A percentile compares a stretch with the other conserved stretches of the same genome.
These are phyloP conservation scores for Microctonus aethiopoides DNA, from an alignment of 2,888 invertebrate species.

Conservation along the genomic window DNA sequence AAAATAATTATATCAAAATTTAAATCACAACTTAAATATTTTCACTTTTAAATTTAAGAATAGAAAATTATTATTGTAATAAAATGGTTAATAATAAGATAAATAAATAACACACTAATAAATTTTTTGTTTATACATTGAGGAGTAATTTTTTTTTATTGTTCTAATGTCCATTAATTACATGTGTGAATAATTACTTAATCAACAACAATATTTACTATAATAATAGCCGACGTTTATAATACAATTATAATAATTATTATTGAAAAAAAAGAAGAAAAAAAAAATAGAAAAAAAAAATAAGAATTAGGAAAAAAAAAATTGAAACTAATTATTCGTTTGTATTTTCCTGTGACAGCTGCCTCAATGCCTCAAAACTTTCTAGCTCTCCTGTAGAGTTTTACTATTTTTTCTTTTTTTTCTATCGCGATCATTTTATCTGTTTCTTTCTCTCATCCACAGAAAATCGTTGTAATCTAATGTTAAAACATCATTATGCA, in stretches of 20 bases:
- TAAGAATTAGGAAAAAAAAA: neutral
- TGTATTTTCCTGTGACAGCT: constrained; percentile 64
- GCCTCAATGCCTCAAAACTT: constrained; percentile 65
- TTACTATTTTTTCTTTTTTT: constrained; percentile 39
- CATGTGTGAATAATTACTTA: constrained; percentile 60
- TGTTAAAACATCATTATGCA: neutral
- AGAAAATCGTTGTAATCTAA: neutral
- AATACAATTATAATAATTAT: constrained; percentile 64
- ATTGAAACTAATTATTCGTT: constrained; percentile 59
- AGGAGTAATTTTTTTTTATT: constrained; percentile 54
- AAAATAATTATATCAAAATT: too few species aligned
- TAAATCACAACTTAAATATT: too few species aligned
- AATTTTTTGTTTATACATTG: constrained; percentile 35
- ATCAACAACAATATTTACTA: constrained; percentile 59
- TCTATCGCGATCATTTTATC: neutral
- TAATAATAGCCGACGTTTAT: constrained; percentile 60
- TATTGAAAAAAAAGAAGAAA: constrained; percentile 55
- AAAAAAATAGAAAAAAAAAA: too few species aligned
- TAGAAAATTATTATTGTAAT: too few species aligned
- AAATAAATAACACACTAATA: constrained; percentile 11
- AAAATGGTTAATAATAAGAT: constrained; percentile 10
- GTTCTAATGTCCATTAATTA: constrained; percentile 58
- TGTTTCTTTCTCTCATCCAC: neutral
- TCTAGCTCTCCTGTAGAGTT: constrained; percentile 66
- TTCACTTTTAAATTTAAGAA: too few species aligned